Percentiles rank a stretch among this genome's conserved stretches.
phyloP scores from a whole-genome alignment of 2,888 invertebrate genomes.

The Troides helena region DNA sequence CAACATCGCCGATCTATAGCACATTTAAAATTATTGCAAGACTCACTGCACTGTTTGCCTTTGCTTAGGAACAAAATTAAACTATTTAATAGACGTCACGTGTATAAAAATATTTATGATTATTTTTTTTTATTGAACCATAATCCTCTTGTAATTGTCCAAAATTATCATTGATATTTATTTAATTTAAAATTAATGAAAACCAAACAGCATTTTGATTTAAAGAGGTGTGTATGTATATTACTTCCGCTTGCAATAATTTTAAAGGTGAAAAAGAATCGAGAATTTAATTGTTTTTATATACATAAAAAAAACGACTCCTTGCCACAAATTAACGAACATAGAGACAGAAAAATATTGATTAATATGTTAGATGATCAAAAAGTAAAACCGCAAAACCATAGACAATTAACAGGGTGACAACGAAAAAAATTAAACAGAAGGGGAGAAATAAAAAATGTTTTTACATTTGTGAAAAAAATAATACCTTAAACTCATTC shows the following conservation, averaged over 20 bases:
- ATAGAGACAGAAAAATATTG: conserved; percentile 30
- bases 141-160: too few relatives aligned
- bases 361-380: conserved; percentile 27
- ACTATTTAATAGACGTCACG: too few relatives aligned
- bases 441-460: conserved; percentile 35
- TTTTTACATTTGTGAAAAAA: conserved; percentile 29
- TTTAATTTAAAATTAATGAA: too few relatives aligned
- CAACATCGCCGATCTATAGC: conserved; percentile 35
- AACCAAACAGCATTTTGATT: too few relatives aligned
- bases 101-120: too few relatives aligned
- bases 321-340: conserved; percentile 27
- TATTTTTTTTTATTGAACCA: too few relatives aligned
- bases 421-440: conserved; percentile 37
- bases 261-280: conserved; percentile 19
- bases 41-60: not conserved
- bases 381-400: conserved; percentile 31
- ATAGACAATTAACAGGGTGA: conserved; percentile 35
- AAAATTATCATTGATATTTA: not conserved
- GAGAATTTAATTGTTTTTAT: conserved; percentile 2
- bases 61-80: too few relatives aligned
- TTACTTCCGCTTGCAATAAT: conserved; percentile 18
- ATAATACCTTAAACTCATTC: conserved; percentile 87
- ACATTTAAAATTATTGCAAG: conserved; percentile 35
- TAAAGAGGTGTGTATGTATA: too few relatives aligned
- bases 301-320: conserved; percentile 17